phyloP scores from a whole-genome alignment of 2,113 vertebrate genomes.

The Thalassarche chlororhynchos region DNA sequence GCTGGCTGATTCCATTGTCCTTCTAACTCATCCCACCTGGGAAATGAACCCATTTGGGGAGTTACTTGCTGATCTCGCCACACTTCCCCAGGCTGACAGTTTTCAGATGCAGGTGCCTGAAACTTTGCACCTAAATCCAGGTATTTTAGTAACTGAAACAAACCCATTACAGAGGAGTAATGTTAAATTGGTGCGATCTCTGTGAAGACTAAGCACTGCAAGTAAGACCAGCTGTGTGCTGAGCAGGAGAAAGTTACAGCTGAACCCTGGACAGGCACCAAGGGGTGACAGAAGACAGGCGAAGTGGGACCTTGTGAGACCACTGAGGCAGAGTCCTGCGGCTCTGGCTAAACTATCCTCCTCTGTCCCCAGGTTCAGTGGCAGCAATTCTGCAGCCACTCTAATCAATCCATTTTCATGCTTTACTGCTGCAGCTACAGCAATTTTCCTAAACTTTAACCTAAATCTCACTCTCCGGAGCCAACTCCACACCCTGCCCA shows the following conservation, averaged over 20 bases:
- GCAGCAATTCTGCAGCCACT: background rate
- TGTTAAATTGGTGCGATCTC: background rate
- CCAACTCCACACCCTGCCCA: background rate
- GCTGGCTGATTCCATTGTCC: background rate
- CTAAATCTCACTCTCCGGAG: background rate
- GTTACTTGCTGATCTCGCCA: background rate
- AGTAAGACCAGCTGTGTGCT: background rate
- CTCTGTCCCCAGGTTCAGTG: background rate
- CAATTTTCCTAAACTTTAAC: background rate
- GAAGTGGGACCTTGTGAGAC: background rate
- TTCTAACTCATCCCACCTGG: background rate
- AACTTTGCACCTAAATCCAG: background rate
- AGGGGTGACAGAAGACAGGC: background rate
- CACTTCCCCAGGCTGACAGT: background rate
- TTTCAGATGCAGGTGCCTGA: background rate
- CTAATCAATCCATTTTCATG: accelerated
- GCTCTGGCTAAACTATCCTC: background rate
- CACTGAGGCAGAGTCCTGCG: background rate
- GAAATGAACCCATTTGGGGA: background rate
- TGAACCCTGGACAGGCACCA: background rate
- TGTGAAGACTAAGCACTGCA: background rate
- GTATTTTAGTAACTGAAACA: background rate
- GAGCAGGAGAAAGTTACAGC: background rate
- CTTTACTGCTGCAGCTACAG: background rate
- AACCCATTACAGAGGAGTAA: background rate